phyloP scores from a whole-genome alignment of 1,140 invertebrate genomes.

The Lasioglossum baleicum region DNA sequence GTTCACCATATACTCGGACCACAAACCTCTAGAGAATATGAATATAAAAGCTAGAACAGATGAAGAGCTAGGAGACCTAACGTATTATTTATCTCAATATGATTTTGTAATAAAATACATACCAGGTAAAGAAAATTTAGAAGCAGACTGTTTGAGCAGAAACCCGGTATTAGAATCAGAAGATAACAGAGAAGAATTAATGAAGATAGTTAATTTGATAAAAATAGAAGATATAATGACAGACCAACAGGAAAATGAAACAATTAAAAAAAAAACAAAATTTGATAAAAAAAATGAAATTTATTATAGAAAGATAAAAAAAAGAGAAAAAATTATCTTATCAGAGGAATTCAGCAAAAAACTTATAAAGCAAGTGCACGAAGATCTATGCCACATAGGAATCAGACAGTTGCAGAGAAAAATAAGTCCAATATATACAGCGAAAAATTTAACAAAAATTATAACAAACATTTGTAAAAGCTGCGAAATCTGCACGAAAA shows the following conservation, averaged over 20 bases:
- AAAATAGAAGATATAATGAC: background rate
- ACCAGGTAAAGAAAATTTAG: background rate
- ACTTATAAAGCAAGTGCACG: conserved; percentile 1
- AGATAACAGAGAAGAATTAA: conserved; percentile 8
- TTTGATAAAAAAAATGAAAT: conserved; percentile 16
- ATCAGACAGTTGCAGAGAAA: conserved; percentile 10
- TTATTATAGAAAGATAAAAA: background rate
- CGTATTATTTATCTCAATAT: background rate
- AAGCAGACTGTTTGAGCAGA: background rate
- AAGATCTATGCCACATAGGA: conserved; percentile 8
- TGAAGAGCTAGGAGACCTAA: background rate
- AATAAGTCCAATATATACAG: conserved; percentile 18
- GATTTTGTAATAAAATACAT: background rate
- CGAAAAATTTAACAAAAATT: conserved; percentile 17
- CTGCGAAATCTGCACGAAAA: too few species aligned
- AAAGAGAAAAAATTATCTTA: conserved; percentile 18
- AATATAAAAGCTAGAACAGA: background rate
- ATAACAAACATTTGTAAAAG: too few species aligned
- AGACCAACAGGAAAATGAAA: background rate
- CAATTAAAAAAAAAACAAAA: background rate
- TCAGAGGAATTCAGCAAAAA: conserved; percentile 6
- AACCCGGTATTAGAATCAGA: background rate
- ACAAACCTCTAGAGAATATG: background rate
- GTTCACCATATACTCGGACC: background rate
- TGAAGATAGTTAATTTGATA: conserved; percentile 5